Percentiles rank a stretch among this genome's conserved stretches.
These are phyloP conservation scores for Phthorimaea operculella DNA, from an alignment of 1,140 invertebrate genomes.

Conservation along the genomic window DNA sequence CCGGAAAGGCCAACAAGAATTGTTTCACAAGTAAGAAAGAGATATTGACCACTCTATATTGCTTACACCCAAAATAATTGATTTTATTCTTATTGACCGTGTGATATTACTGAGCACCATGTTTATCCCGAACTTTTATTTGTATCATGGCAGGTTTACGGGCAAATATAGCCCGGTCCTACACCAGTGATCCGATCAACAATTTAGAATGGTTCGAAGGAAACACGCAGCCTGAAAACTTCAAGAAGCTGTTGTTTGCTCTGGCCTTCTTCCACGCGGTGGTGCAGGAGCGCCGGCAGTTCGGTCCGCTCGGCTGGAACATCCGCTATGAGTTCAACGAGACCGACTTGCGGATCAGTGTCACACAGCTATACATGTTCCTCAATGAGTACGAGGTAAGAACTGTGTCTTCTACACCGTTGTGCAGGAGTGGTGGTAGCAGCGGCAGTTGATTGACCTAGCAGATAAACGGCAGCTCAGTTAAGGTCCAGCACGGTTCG, in stretches of 20 bases:
- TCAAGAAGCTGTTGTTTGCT: conserved; percentile 90
- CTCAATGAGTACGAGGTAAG: conserved; percentile 82
- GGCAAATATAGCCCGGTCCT: conserved; percentile 81
- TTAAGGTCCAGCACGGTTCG: too few species aligned
- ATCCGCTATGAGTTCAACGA: conserved; percentile 96
- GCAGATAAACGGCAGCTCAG: too few species aligned
- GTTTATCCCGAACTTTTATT: too few species aligned
- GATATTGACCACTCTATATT: too few species aligned
- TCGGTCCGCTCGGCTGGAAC: conserved; percentile 96
- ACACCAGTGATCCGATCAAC: conserved; percentile 87
- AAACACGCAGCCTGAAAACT: conserved; percentile 78
- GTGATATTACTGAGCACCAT: too few species aligned
- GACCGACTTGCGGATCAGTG: conserved; percentile 89
- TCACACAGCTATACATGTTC: conserved; percentile 90
- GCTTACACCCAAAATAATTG: too few species aligned
- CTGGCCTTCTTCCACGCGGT: conserved; percentile 96
- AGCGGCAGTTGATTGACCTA: too few species aligned
- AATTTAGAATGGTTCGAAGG: conserved; percentile 90
- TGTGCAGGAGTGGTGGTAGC: too few species aligned
- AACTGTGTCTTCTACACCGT: background rate
- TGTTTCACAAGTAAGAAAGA: too few species aligned
- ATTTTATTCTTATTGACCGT: too few species aligned
- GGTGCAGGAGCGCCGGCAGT: conserved; percentile 88
- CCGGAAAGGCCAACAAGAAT: too few species aligned
- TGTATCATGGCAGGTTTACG: conserved; percentile 64